These are phyloP conservation scores for Caradrina clavipalpis DNA, from an alignment of 2,888 invertebrate genomes.

Conservation along the genomic window DNA sequence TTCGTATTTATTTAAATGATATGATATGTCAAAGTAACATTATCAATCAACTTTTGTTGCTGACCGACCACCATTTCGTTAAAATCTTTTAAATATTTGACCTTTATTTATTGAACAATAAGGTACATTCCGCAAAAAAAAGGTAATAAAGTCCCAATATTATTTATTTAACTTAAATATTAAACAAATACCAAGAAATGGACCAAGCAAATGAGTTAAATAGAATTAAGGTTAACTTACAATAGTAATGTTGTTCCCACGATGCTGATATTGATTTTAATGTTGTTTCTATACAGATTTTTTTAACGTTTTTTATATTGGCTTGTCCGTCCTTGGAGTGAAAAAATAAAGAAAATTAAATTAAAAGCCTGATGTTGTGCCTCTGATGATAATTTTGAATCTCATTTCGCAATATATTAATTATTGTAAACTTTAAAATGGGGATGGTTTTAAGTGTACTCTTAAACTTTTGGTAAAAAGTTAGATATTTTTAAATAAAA, in stretches of 20 bases:
- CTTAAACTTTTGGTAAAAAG: neutral
- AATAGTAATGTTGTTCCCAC: conserved; percentile 45
- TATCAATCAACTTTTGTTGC: too few relatives aligned
- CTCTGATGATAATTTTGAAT: conserved; percentile 80
- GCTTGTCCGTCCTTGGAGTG: conserved; percentile 87
- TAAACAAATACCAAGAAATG: conserved; percentile 35
- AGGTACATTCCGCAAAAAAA: neutral
- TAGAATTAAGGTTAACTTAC: conserved; percentile 56
- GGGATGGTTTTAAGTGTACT: conserved; percentile 50
- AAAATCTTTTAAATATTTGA: neutral
- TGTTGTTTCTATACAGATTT: conserved; percentile 49
- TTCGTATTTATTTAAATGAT: too few relatives aligned
- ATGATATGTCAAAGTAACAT: too few relatives aligned
- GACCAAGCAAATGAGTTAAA: conserved; percentile 47
- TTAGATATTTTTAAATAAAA: neutral
- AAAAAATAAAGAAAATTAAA: conserved; percentile 70
- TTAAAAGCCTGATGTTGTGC: conserved; percentile 87
- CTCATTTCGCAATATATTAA: conserved; percentile 75
- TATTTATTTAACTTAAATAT: neutral
- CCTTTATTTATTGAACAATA: neutral
- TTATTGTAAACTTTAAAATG: conserved; percentile 51
- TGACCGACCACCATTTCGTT: neutral
- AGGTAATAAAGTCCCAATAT: neutral
- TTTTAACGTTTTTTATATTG: conserved; percentile 67
- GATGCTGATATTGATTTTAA: conserved; percentile 46